Evolutionary conservation across 2,888 invertebrate genomes (phyloP), one percentile per base, ranked within the genome.

Genomic region (Metalampra italica): DNA sequence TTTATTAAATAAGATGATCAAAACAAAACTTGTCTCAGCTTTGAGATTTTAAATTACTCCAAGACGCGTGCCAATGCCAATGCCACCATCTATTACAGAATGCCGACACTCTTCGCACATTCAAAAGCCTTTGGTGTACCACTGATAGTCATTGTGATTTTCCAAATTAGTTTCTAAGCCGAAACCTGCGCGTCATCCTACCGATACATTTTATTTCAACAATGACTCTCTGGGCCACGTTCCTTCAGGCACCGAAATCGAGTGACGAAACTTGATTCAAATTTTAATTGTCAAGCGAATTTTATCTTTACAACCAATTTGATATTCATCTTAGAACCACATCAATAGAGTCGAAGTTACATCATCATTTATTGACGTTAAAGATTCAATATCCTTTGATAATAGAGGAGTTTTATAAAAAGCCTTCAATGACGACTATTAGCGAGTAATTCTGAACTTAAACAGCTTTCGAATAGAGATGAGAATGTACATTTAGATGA

Each of bases 131-230:
- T 83, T 82, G 73, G 82, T 75, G 77, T 75, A 77, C 73, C 83
- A 84, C 84, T 80, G 82, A 83, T 78, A 77, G 78, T 81, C 82
- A 84, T 85, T 86, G 89, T 88, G 80, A 82, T 85, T 82, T 80
- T 78, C 75, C 81, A 89, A 89, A 89, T 89, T 89, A 89, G 89
- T 89, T 89, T 89, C 85, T 66, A 72, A 82, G 71, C 67, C 68
- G 71, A 86, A 87, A 86, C 70, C 71, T 78, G 74, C 82, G 64
- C 72, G 89, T 88, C 89, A 89, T 89, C 81, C 75, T 72, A 73
- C 75, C 78, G 84, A 85, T 81, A 82, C 82, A 78, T 81, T 85
- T 82, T 78, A 76, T 78, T 82, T 83, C 79, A 82, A 87, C 88
- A 87, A 87, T 87, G 78, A 77, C 69, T 71, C 69, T 71, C 68